Conservation (phyloP, 2,888 invertebrate genomes). For the Eumerus sabulonum region DNA sequence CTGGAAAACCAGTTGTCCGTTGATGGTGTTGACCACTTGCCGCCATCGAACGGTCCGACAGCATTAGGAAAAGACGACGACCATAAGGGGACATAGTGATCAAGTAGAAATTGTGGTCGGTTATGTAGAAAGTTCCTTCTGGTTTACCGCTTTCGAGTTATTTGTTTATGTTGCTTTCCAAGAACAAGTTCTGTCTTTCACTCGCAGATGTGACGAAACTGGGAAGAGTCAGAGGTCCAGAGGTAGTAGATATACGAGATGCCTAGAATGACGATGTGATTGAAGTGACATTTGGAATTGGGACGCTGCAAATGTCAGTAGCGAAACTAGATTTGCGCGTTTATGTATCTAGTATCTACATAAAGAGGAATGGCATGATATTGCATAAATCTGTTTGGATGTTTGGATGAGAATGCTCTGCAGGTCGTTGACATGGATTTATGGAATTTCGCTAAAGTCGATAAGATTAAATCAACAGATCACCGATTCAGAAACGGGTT, state of each 20-base stretch:
- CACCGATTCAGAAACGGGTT: no score
- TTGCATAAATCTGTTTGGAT: no score
- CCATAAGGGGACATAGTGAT: background rate
- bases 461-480: no score
- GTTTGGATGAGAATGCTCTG: no score
- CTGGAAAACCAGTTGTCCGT: slow-evolving; percentile 30
- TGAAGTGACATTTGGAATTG: slow-evolving; percentile 56
- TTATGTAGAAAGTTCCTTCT: slow-evolving; percentile 62
- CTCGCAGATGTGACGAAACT: no score
- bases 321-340: slow-evolving; percentile 28
- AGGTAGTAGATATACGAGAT: no score
- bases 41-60: background rate
- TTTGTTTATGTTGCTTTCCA: slow-evolving; percentile 1
- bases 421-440: no score
- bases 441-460: no score
- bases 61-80: background rate
- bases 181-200: slow-evolving; percentile 43
- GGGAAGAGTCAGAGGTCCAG: background rate
- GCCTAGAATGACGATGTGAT: slow-evolving; percentile 19
- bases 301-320: slow-evolving; percentile 58
- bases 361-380: no score
- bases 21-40: background rate
- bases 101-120: slow-evolving; percentile 46
- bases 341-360: no score
- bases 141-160: slow-evolving; percentile 25